Conservation (phyloP, 1,140 invertebrate genomes). For the Temnothorax longispinosus region DNA sequence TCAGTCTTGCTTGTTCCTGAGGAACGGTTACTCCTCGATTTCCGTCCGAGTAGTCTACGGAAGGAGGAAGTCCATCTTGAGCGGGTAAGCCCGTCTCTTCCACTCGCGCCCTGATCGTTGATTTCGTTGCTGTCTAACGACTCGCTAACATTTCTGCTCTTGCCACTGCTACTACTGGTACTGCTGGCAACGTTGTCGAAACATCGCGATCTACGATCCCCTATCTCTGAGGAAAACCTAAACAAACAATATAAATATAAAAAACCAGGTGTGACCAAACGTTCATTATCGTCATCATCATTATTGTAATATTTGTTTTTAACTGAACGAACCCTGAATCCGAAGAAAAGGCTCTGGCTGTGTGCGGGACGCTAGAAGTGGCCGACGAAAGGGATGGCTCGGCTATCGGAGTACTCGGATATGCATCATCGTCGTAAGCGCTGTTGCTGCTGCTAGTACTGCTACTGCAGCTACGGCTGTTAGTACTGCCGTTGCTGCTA, state of each 20-base stretch:
- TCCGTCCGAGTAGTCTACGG: constrained; percentile 85
- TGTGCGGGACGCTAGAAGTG: constrained; percentile 77
- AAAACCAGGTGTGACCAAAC: neutral
- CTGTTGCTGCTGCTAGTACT: constrained; percentile 77
- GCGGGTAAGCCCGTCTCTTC: constrained; percentile 75
- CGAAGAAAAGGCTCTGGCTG: constrained; percentile 85
- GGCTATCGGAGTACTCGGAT: constrained; percentile 76
- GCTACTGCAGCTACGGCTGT: constrained; percentile 51
- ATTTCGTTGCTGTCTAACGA: constrained; percentile 74
- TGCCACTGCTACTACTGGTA: constrained; percentile 77
- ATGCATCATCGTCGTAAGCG: constrained; percentile 82
- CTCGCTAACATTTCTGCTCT: constrained; percentile 81
- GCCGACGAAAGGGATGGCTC: constrained; percentile 79
- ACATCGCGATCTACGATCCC: constrained; percentile 82
- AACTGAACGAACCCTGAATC: constrained; percentile 84
- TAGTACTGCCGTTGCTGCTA: constrained; percentile 64
- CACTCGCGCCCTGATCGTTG: constrained; percentile 67
- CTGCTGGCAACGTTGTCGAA: constrained; percentile 80
- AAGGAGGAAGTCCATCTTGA: constrained; percentile 87
- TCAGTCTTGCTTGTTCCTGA: constrained; percentile 62
- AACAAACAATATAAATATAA: constrained; percentile 40
- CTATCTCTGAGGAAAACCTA: constrained; percentile 84
- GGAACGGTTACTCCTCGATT: constrained; percentile 79
- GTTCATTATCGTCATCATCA: neutral
- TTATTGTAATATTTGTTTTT: neutral